These are phyloP conservation scores for Heliconius hermathena DNA, from an alignment of 1,140 invertebrate genomes.

Conservation along the genomic window DNA sequence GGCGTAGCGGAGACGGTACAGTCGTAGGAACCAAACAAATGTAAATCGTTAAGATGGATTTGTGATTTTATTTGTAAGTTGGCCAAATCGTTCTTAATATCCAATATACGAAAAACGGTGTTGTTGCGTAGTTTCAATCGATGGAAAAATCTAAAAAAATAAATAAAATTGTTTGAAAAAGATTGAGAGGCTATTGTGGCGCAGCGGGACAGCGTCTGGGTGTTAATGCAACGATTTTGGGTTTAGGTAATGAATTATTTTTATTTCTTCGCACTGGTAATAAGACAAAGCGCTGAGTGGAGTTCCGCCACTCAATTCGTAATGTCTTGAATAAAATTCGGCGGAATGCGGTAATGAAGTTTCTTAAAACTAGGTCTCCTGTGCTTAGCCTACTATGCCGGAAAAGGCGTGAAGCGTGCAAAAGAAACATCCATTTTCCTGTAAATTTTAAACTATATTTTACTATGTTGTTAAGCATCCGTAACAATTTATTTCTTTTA, in stretches of 20 bases:
- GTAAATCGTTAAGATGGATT: slow-evolving; percentile 58
- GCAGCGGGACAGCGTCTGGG: too few relatives aligned
- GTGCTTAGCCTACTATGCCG: background rate
- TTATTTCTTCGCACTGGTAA: too few relatives aligned
- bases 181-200: too few relatives aligned
- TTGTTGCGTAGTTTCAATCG: slow-evolving; percentile 68
- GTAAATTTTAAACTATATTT: too few relatives aligned
- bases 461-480: too few relatives aligned
- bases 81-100: slow-evolving; percentile 50
- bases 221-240: too few relatives aligned
- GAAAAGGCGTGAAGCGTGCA: background rate
- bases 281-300: background rate
- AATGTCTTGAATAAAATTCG: background rate
- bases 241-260: too few relatives aligned
- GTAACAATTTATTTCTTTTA: too few relatives aligned
- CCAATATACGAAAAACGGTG: slow-evolving; percentile 57
- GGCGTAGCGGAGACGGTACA: slow-evolving; percentile 45
- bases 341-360: background rate
- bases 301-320: background rate
- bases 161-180: background rate
- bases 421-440: too few relatives aligned
- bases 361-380: background rate
- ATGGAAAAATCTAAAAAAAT: slow-evolving; percentile 61
- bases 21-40: slow-evolving; percentile 61
- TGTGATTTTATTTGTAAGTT: slow-evolving; percentile 48